Conservation (phyloP, 2,113 vertebrate species). For the Cebus imitator region DNA sequence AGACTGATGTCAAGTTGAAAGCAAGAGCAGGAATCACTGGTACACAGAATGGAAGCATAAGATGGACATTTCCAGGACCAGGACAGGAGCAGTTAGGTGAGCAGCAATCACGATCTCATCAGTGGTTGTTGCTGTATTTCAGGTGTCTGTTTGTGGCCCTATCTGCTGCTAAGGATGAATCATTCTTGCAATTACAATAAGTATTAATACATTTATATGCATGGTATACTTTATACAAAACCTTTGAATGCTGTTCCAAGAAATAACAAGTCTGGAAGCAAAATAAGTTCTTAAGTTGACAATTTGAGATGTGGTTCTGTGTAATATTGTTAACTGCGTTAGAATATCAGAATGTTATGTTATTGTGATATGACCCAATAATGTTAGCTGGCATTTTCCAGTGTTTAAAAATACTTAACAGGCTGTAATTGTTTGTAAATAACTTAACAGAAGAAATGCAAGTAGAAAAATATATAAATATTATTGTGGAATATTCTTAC, state of each 20-base stretch:
- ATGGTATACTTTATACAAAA: conserved; percentile 1
- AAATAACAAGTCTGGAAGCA: conserved; percentile 28
- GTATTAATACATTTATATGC: neutral
- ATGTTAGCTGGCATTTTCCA: neutral
- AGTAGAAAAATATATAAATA: neutral
- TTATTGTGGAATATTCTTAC: neutral
- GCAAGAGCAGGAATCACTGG: neutral
- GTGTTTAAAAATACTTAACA: neutral
- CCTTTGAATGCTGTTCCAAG: neutral
- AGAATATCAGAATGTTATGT: neutral
- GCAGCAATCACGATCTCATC: neutral
- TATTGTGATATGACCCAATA: neutral
- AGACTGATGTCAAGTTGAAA: neutral
- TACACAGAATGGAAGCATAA: neutral
- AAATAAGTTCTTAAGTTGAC: conserved; percentile 29
- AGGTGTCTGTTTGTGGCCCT: neutral
- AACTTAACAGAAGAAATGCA: neutral
- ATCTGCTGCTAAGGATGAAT: neutral
- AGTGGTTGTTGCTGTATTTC: neutral
- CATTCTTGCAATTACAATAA: conserved; percentile 42
- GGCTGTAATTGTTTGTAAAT: neutral
- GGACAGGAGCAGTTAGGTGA: neutral
- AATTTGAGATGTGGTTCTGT: neutral
- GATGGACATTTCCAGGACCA: neutral
- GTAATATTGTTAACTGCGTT: neutral